These are phyloP conservation scores for Amitus sp. DNA, from an alignment of 2,888 invertebrate genomes.

Conservation along the genomic window DNA sequence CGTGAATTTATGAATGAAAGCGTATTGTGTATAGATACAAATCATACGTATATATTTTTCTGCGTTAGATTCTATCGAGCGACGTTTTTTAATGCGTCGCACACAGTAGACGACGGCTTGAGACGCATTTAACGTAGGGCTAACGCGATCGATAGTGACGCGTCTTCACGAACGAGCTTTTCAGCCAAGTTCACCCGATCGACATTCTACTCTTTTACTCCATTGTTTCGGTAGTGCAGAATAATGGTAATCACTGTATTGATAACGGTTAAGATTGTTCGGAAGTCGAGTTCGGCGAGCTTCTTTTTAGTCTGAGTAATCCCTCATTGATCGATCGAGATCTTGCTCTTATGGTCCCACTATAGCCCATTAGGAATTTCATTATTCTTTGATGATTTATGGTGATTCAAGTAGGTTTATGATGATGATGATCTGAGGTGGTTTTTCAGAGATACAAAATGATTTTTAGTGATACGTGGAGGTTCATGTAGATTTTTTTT, in stretches of 20 bases:
- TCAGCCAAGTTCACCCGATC: constrained; percentile 19
- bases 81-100: constrained; percentile 14
- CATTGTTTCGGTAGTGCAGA: constrained; percentile 24
- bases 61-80: constrained; percentile 40
- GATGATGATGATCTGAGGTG: too few relatives aligned
- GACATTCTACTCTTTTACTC: constrained; percentile 19
- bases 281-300: not conserved
- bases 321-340: too few relatives aligned
- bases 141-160: constrained; percentile 5
- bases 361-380: too few relatives aligned
- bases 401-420: too few relatives aligned
- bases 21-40: constrained; percentile 26
- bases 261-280: not conserved
- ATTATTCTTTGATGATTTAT: too few relatives aligned
- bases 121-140: constrained; percentile 7
- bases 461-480: too few relatives aligned
- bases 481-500: too few relatives aligned
- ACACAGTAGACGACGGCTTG: not conserved
- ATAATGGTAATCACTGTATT: not conserved
- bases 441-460: too few relatives aligned
- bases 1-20: constrained; percentile 25
- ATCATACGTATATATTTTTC: constrained; percentile 44
- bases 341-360: too few relatives aligned
- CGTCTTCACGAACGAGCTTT: constrained; percentile 31
- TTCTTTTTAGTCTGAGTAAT: not conserved